These are phyloP conservation scores for Eledone cirrhosa DNA, from an alignment of 2,888 invertebrate species.

Conservation along the genomic window DNA sequence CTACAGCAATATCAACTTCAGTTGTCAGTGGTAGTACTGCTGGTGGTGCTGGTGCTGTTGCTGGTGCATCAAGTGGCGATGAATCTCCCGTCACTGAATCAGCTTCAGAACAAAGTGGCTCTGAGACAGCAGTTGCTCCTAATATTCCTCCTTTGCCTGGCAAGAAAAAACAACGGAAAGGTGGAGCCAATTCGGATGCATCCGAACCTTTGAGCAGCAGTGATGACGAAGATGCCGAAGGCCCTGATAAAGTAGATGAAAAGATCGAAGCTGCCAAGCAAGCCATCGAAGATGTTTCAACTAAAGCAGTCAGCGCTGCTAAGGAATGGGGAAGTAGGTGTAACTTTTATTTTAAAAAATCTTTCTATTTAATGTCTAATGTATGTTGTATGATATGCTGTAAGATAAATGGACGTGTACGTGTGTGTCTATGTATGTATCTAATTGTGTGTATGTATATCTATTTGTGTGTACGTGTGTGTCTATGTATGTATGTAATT, in stretches of 20 bases:
- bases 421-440: too few relatives aligned
- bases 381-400: too few relatives aligned
- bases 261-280: slow-evolving; percentile 23
- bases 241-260: neutral
- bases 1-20: too few relatives aligned
- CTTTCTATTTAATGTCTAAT: too few relatives aligned
- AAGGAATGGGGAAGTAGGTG: slow-evolving; percentile 26
- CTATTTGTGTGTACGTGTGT: too few relatives aligned
- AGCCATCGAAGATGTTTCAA: slow-evolving; percentile 23
- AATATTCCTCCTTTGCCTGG: slow-evolving; percentile 23
- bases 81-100: slow-evolving; percentile 21
- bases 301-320: slow-evolving; percentile 13
- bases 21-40: neutral
- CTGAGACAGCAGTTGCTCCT: neutral
- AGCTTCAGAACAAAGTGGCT: slow-evolving; percentile 18
- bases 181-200: neutral
- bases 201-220: neutral
- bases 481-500: too few relatives aligned
- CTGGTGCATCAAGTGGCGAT: slow-evolving; percentile 11
- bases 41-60: neutral
- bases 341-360: too few relatives aligned
- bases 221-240: neutral
- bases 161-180: neutral
- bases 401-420: too few relatives aligned
- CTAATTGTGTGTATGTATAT: too few relatives aligned